Evolutionary conservation across 2,797 vertebrate genomes (phyloP), one percentile per base, ranked within the genome.

Genomic region (Coregonus sp.): DNA sequence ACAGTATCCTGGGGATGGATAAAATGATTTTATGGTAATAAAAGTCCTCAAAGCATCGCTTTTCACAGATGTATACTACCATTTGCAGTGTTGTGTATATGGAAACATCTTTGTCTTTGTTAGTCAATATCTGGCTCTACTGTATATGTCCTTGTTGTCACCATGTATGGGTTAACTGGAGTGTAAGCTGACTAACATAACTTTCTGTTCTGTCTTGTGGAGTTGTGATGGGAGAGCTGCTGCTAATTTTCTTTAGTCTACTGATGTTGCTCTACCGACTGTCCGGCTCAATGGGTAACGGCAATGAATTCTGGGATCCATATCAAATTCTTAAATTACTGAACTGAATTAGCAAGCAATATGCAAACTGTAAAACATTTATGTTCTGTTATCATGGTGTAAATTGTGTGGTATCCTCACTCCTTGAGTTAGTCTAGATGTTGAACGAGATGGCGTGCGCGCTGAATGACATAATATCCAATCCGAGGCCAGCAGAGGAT

Each of bases 141-240:
- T 47, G 40, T 47, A 47, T 65, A 54, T 76, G 59, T 76, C 33
- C 20, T 37, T 52, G 40, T 59, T 77, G 59, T 61, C 59, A 20
- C 7, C 59, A 29, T 63, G 59, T 63, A 63, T 2, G 54, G 72
- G 35, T 50, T 40, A 72, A 50, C 70, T 11, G 37, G 4, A 52
- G 59, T 35, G 78, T 81, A 86, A 75, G 72, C 86, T 75, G 77
- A 40, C 84, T 81, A 77, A 77, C 63, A 20, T 7, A 15, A 20
- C 14, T 9, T 20, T 20, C 33, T 68, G 66, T 68, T 18, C 15
- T 69, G 50, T 25, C 29, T 33, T 11, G 15, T 72, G n/a, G 40
- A 15, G 65, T 31, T 65, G 59, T 25, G 40, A 47, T 12, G 40
- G 40, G 40, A 12, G 40, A 20, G 20, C 9, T 35, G 65, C 65